A percentile compares a stretch with the other conserved stretches of the same genome.
Evolutionary conservation across 1,140 invertebrate genomes (phyloP).

Genomic region (Macrobrachium nipponense): DNA sequence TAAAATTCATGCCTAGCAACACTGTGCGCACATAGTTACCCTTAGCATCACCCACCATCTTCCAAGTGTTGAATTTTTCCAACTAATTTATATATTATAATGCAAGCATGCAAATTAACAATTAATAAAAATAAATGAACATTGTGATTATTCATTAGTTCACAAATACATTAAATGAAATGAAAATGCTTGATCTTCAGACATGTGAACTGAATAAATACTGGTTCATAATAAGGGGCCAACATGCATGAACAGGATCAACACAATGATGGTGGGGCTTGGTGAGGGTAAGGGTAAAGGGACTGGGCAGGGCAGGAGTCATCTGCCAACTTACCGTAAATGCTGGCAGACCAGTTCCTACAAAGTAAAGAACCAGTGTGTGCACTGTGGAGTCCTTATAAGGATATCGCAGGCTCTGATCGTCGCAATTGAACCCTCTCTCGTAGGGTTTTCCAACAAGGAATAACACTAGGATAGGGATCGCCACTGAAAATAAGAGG

Average conservation of each 20-base stretch:
- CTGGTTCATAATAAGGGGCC: not conserved
- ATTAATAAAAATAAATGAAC: no score
- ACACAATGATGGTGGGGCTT: constrained; percentile 7
- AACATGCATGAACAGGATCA: not conserved
- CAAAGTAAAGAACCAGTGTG: constrained; percentile 43
- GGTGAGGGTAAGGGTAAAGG: constrained; percentile 15
- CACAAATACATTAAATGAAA: no score
- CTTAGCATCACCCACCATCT: no score
- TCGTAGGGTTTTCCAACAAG: constrained; percentile 69
- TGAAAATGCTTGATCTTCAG: no score
- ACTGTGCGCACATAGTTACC: no score
- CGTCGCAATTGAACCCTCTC: constrained; percentile 76
- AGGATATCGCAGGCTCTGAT: constrained; percentile 68
- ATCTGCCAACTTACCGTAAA: constrained; percentile 47
- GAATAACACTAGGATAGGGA: constrained; percentile 66
- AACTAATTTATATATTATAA: no score
- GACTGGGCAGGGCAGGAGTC: constrained; percentile 13
- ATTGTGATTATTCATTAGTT: no score
- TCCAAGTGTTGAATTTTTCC: no score
- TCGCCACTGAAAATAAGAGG: constrained; percentile 66
- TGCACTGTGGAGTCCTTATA: constrained; percentile 57
- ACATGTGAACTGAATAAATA: no score
- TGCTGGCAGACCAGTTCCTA: constrained; percentile 51
- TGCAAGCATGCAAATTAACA: no score
- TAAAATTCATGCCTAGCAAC: no score